A percentile compares a stretch with the other conserved stretches of the same genome.
Evolutionary conservation across 2,797 vertebrate genomes (phyloP).

Genomic region (Muscicapa comitata): DNA sequence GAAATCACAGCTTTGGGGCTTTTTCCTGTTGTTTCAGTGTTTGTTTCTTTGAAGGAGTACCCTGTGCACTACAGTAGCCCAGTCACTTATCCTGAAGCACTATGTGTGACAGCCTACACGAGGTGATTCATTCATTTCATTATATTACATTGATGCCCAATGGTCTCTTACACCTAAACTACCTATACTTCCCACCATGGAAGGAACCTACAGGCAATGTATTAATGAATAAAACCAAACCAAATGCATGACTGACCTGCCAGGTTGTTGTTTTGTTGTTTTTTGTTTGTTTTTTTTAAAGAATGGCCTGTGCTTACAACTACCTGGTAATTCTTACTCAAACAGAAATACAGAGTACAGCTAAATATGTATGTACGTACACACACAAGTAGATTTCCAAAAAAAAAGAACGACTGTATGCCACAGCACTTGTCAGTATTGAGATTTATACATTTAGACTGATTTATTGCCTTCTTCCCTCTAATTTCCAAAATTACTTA

Average conservation of each 20-base stretch:
- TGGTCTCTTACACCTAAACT: background rate
- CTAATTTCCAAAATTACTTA: constrained; percentile 61
- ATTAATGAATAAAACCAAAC: background rate
- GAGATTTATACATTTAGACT: background rate
- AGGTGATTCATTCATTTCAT: background rate
- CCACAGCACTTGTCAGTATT: background rate
- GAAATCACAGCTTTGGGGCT: background rate
- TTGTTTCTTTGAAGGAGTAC: background rate
- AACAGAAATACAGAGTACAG: background rate
- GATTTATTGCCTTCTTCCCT: background rate
- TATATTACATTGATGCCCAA: accelerated
- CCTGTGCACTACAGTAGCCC: background rate
- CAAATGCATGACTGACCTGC: background rate
- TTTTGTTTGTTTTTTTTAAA: background rate
- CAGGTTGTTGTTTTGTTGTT: background rate
- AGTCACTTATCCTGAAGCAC: background rate
- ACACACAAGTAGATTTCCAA: background rate
- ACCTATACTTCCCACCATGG: background rate
- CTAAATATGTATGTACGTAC: background rate
- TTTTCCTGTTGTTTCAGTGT: background rate
- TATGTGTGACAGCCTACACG: background rate
- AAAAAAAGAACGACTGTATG: background rate
- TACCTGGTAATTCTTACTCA: background rate
- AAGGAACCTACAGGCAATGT: background rate
- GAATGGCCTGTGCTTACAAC: background rate